Evolutionary conservation across 2,113 vertebrate genomes (phyloP).

Genomic region (Nannospalax galili): DNA sequence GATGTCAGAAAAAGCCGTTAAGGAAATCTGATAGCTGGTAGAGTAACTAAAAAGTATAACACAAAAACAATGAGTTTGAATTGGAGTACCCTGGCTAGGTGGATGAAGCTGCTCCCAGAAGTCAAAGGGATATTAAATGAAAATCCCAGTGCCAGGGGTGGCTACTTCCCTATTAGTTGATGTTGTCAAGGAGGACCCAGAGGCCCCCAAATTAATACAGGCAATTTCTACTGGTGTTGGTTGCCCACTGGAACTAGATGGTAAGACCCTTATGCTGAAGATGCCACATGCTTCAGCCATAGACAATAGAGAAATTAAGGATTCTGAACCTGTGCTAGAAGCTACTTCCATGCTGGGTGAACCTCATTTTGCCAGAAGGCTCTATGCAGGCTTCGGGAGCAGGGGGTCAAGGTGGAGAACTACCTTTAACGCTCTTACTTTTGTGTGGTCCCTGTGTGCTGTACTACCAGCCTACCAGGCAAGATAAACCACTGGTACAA

Average conservation of each 20-base stretch:
- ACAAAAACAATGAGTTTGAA: background rate
- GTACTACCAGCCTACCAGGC: too few species aligned
- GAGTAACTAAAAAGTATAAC: background rate
- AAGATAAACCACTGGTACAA: background rate
- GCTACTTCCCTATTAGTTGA: background rate
- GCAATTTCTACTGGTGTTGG: background rate
- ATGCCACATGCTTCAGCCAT: background rate
- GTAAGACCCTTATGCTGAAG: background rate
- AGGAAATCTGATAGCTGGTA: background rate
- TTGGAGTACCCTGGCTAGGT: too few species aligned
- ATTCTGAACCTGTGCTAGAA: background rate
- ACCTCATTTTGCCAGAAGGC: background rate
- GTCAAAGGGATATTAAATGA: too few species aligned
- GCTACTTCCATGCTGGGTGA: background rate
- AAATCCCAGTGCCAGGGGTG: background rate
- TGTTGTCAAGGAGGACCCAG: background rate
- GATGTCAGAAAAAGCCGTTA: too few species aligned
- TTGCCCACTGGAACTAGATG: background rate
- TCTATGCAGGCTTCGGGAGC: background rate
- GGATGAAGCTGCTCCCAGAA: background rate
- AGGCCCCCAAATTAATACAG: background rate
- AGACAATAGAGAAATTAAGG: background rate
- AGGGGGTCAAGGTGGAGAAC: background rate
- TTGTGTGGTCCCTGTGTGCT: background rate
- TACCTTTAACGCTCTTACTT: background rate